A percentile compares a stretch with the other conserved stretches of the same genome.
Evolutionary conservation across 64 coral and sea anemone genomes (phyloP).

Genomic region (Astreopora myriophthalma): DNA sequence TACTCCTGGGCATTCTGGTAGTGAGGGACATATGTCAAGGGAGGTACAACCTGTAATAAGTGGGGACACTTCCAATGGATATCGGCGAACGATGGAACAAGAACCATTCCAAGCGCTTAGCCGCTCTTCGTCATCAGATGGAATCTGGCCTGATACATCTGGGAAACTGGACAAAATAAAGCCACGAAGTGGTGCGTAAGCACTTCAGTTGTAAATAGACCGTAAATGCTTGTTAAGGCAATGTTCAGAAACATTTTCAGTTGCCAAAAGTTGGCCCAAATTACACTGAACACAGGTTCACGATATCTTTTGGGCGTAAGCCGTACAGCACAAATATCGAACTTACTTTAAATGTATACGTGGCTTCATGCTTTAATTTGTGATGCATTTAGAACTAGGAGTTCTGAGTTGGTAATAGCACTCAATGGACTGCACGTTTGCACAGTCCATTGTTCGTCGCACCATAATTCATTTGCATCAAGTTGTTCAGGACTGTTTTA

Average conservation of each 20-base stretch:
- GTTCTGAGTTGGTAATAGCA: too few relatives aligned
- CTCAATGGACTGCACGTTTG: too few relatives aligned
- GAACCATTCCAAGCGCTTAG: background rate
- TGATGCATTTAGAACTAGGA: too few relatives aligned
- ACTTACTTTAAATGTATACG: too few relatives aligned
- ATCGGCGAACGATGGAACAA: background rate
- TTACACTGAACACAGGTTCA: too few relatives aligned
- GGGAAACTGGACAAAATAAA: background rate
- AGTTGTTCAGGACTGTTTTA: background rate
- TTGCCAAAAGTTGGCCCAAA: too few relatives aligned
- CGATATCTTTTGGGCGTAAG: too few relatives aligned
- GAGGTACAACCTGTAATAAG: background rate
- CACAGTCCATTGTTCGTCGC: too few relatives aligned
- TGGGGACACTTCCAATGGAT: background rate
- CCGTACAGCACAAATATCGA: too few relatives aligned
- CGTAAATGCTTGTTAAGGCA: background rate
- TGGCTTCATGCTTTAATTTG: too few relatives aligned
- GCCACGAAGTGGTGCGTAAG: background rate
- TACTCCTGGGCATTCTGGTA: background rate
- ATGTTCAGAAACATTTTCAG: too few relatives aligned
- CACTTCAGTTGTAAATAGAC: background rate
- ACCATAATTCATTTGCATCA: too few relatives aligned
- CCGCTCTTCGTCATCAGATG: slow-evolving; percentile 9
- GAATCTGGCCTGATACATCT: background rate
- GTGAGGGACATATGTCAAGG: background rate